Base-by-base conservation (phyloP, 2,113 vertebrate species). In the Lycocorax pyrrhopterus region DNA sequence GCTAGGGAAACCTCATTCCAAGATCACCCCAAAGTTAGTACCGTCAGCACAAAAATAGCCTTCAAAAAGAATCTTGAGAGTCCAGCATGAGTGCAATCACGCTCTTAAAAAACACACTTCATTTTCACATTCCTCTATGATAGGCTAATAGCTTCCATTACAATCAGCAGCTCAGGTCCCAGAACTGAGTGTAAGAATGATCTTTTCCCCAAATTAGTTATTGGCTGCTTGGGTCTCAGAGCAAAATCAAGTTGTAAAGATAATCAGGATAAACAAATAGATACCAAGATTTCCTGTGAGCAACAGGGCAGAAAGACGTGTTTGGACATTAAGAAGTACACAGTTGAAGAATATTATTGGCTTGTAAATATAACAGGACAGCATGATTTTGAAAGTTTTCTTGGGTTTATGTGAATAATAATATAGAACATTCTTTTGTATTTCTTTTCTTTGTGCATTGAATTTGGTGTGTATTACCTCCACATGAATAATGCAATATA, bases 401-500 rank as follows among this genome's bases (percentile, higher is more conserved):
- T 84, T 73, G 41, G 12, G 84, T 96, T 94, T 72, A 80, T 91
- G 76, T 60, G 44, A 95, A 68, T 83, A 90, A 90, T 72, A 93
- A 83, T 72, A 69, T 27, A 87, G 66, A 76, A 52, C 9, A 0
- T 51, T 94, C 64, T 39, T 53, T 85, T 83, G 62, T 75, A 78
- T 95, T 93, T 82, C 89, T 89, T 85, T 95, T 59, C 52, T 90
- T 66, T 96, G 74, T 64, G 89, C 87, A 52, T 59, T 88, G 84
- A 94, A 96, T 77, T 89, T 44, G n/a, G 37, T 90, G 41, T 87
- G 71, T 82, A 56, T 62, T 58, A 66, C 80, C 91, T 94, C 74
- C 60, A 81, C 64, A 96, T 97, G 96, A 97, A 97, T 96, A 97
- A 98, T 96, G 69, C 80, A 97, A 68, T 52, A 85, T 13, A 94